Evolutionary conservation across 2,888 invertebrate genomes (phyloP), one percentile per base, ranked within the genome.

Genomic region (Atrina japonica): DNA sequence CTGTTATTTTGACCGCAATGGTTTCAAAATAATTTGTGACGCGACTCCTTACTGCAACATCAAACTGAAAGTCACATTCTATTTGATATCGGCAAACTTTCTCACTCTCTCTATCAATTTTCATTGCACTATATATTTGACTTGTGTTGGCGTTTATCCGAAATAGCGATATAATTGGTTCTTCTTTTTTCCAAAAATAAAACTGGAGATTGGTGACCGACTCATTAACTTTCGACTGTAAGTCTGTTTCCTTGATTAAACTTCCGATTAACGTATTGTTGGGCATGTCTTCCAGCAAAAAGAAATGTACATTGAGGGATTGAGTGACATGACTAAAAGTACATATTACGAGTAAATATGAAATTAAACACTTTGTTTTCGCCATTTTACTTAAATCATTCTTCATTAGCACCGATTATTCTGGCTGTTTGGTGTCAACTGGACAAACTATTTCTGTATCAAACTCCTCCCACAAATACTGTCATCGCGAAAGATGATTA

Each of bases 91-190:
- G 53, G 50, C 81, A 81, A 21, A 64, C 73, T 3, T 23, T 49
- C 55, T 78, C 78, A 18, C 23, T 55, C 64, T 81, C 81, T 47
- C 81, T 40, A 49, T 81, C 73, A 7, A 81, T 80, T 3, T 66
- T 66, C 29, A 65, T 63, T 3, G 61, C 73, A 6, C 78, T 80
- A 50, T 49, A 75, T 6, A 81, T 55, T 52, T 78, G 66, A 50
- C 81, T 78, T 9, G 21, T 18, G 5, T 21, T n/a, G 7, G 61
- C 56, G n/a, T n/a, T n/a, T 1, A 71, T 41, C 11, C 66, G 61
- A 66, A 71, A 71, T 25, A 71, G 23, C 3, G n/a, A 40, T 11
- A 27, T 18, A n/a, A 61, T 35, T 27, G 43, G 21, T 1, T 40
- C 45, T 5, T 35, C 47, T 14, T 52, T 59, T 25, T 63, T 50